Base-by-base conservation (phyloP, 2,888 invertebrate species). In the Eledone cirrhosa region DNA sequence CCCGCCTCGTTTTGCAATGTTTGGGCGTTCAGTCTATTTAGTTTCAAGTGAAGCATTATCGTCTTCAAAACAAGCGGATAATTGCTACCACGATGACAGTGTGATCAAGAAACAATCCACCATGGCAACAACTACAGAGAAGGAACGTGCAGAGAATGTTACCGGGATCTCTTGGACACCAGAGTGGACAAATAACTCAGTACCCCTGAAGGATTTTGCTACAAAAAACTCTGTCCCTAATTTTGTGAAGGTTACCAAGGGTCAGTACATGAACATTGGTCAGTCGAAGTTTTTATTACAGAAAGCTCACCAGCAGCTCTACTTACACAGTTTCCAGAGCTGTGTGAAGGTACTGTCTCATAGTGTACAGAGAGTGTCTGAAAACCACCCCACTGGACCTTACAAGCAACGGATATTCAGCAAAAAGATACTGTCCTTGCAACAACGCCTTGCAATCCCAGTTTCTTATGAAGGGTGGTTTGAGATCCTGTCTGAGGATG, bases 401-500 rank as follows among this genome's bases (percentile, higher is more conserved):
- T 41, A 41, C 22, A 72, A 16, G 82, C 80, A 29, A 47, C 48
- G 22, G 13, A 79, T 78, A 47, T 77, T 80, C 7, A 80, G 81
- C 24, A 80, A 81, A 24, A 80, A 85, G 29, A 78, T 88, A 5
- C 80, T 84, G 27, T 77, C 87, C 7, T 80, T 88, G 48, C 86
- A 88, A 69, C 90, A 89, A 13, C 93, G 96, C 88, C 93, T 97
- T 82, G 95, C 96, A 78, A 96, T 98, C 81, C 97, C 98, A 11
- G 95, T 97, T 87, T 94, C 95, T 0, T 97, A 97, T 90, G 93
- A 94, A 84, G 98, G 98, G 14, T 97, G 95, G 91, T 98, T 98
- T 90, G 97, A 98, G 91, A 93, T 98, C 77, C 92, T 98, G 48
- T 97, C 97, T 89, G 97, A 98, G 91, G 97, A 98, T 91, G 97